Evolutionary conservation across 2,113 vertebrate species (phyloP), one percentile per base, ranked within the genome.

Genomic region (Leucopsar rothschildi): DNA sequence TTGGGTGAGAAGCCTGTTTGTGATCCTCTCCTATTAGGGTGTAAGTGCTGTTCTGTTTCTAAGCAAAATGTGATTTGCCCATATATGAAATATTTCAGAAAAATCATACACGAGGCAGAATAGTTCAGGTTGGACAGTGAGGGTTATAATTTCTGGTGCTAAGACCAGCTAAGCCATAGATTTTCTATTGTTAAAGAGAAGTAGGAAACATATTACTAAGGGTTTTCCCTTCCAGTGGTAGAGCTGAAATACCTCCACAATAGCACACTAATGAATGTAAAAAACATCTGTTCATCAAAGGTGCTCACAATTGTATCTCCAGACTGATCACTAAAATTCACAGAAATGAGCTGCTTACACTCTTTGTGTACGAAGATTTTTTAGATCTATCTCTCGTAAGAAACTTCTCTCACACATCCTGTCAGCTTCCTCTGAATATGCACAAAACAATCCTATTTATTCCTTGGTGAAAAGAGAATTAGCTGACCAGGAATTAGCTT

Each of bases 351-450:
- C 40, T 45, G 29, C 33, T 80, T 65, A 49, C 10, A 50, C 19
- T 24, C 59, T 49, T 64, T 59, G 42, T 17, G 23, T 42, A 35
- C 29, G 55, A 82, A 44, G 37, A 75, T 63, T 71, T 77, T 86
- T 86, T 17, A 5, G 23, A 65, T 35, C 16, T 83, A 37, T 79
- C 1, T 0, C 22, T 28, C 0, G 0, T 16, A 60, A 78, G 12
- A 71, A 73, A 55, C 35, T 71, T 86, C 37, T 55, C 18, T 28
- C 9, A 4, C 6, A 2, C 35, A 55, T 70, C 55, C 40, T 68
- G 23, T 22, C 45, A 72, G 39, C 22, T 85, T 64, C 49, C 61
- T 64, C 33, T 56, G 59, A 88, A 40, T 15, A 19, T 10, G 33
- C n/a, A 88, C 28, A 60, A 44, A 61, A 4, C 37, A 80, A 45